These are phyloP conservation scores for Drosophila repleta DNA, from an alignment of 1,140 invertebrate genomes.

Conservation along the genomic window DNA sequence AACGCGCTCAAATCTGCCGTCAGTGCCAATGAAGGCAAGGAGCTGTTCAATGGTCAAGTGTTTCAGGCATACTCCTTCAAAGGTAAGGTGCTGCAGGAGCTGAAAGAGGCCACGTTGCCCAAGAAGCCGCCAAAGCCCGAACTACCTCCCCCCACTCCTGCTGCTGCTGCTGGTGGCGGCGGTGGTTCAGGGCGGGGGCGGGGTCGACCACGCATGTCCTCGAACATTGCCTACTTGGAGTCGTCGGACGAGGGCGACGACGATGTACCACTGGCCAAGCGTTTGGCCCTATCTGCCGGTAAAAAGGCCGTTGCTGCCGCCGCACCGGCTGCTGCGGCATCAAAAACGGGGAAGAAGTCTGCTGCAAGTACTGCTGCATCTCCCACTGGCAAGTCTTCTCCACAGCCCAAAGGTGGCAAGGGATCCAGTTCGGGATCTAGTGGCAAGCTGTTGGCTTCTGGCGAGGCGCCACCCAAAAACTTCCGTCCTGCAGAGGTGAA, in stretches of 20 bases:
- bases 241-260: conserved; percentile 83
- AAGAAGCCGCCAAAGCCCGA: conserved; percentile 84
- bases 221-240: conserved; percentile 77
- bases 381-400: conserved; percentile 47
- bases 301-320: conserved; percentile 63
- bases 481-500: conserved; percentile 87
- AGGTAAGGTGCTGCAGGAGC: conserved; percentile 77
- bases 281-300: conserved; percentile 64
- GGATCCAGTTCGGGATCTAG: conserved; percentile 29
- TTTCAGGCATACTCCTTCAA: conserved; percentile 85
- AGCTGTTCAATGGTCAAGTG: conserved; percentile 86
- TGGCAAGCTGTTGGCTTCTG: conserved; percentile 36
- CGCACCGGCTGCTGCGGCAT: neutral
- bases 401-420: conserved; percentile 48
- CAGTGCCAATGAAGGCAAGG: conserved; percentile 86
- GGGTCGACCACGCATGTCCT: conserved; percentile 50
- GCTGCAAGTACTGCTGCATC: conserved; percentile 14
- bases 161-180: neutral
- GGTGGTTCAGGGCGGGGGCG: conserved; percentile 47
- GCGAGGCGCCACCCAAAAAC: conserved; percentile 64
- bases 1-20: conserved; percentile 86
- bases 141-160: conserved; percentile 12
- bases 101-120: conserved; percentile 84
- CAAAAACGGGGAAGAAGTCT: conserved; percentile 49
- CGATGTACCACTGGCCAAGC: conserved; percentile 80